Base-by-base conservation (phyloP, 2,797 vertebrate genomes). In the Crocidura indochinensis region DNA sequence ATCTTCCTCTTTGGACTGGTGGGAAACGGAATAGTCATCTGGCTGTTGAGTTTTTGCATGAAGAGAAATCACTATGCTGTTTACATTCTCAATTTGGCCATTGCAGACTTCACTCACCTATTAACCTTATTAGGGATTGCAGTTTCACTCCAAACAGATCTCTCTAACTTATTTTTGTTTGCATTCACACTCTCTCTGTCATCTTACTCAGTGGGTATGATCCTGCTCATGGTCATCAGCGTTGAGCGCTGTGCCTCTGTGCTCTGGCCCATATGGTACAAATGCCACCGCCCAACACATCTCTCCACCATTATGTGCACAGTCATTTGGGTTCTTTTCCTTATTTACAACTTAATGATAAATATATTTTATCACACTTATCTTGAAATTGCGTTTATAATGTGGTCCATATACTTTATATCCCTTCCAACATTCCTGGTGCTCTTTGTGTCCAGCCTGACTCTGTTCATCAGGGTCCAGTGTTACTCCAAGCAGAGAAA, bases 81-180 rank as follows among this genome's bases (percentile, higher is more conserved):
- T 74, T 97, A 93, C 0, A 3, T 87, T 69, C 67, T 96, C 6
- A 95, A 38, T 91, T 77, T 96, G 78, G 90, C 95, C 0, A 0
- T 56, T n/a, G n/a, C n/a, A n/a, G n/a, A n/a, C n/a, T n/a, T n/a
- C n/a, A 27, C 65, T 9, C 94, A 94, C 91, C 93, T 97, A 38
- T 38, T 95, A 81, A 74, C 38, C 82, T 77, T 27, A 53, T 51
- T 0, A 62, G 0, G 0, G 31, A 26, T 17, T 83, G 0, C 44
- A 29, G n/a, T n/a, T n/a, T n/a, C n/a, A n/a, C n/a, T n/a, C n/a
- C n/a, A n/a, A n/a, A n/a, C n/a, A n/a, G n/a, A n/a, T n/a, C n/a
- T n/a, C n/a, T n/a, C n/a, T n/a, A n/a, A n/a, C n/a, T n/a, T n/a
- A n/a, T n/a, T n/a, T n/a, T n/a, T n/a, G n/a, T n/a, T n/a, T n/a